Evolutionary conservation across 2,113 vertebrate species (phyloP).

Genomic region (Caloenas nicobarica): DNA sequence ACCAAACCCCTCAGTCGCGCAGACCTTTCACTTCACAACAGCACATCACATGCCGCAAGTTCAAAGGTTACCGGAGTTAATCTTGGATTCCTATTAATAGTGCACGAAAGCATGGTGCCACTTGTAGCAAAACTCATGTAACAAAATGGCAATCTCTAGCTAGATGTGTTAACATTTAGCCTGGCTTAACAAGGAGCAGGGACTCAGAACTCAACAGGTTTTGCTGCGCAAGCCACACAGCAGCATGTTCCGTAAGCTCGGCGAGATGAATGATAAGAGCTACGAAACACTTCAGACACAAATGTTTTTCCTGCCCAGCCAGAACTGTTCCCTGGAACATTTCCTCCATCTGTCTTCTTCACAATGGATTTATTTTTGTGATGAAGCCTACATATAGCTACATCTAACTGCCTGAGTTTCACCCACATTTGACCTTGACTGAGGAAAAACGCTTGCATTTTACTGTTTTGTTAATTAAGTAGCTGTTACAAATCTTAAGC

Average conservation of each 20-base stretch:
- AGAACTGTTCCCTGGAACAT: constrained; percentile 24
- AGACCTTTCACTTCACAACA: background rate
- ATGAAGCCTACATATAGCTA: background rate
- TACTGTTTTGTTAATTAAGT: constrained; percentile 1
- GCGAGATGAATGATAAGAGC: constrained; percentile 51
- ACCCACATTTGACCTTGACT: constrained; percentile 21
- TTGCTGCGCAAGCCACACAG: background rate
- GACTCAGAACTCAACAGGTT: constrained; percentile 12
- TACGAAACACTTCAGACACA: constrained; percentile 47
- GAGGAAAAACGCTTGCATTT: background rate
- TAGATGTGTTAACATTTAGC: constrained; percentile 67
- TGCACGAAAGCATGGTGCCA: constrained; percentile 48
- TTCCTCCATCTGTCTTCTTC: constrained; percentile 61
- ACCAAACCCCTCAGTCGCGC: background rate
- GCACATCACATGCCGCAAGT: constrained; percentile 11
- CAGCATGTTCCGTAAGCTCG: background rate
- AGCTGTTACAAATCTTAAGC: constrained; percentile 4
- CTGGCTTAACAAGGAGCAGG: background rate
- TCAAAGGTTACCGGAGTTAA: constrained; percentile 68
- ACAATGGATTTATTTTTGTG: constrained; percentile 65
- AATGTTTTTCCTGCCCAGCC: constrained; percentile 47
- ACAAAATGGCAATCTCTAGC: constrained; percentile 18
- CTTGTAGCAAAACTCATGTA: constrained; percentile 17
- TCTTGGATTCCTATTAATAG: constrained; percentile 52
- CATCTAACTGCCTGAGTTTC: background rate